Evolutionary conservation across 1,140 invertebrate genomes (phyloP).

Genomic region (Anagrus nilaparvatae): DNA sequence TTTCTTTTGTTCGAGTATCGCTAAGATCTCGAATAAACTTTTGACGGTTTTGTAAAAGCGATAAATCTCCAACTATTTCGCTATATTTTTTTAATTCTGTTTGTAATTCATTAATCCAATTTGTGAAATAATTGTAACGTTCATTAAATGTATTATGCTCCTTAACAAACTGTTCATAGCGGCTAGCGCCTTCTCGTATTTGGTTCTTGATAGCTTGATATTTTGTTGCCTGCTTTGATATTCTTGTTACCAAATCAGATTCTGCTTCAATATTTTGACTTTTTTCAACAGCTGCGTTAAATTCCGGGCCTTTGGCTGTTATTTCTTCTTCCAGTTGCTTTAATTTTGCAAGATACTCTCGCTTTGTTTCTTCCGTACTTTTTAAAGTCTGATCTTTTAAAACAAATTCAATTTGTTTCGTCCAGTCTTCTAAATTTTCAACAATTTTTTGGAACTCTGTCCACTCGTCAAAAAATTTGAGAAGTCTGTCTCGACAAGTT

Average conservation of each 20-base stretch:
- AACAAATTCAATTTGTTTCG: slow-evolving; percentile 71
- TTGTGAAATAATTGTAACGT: slow-evolving; percentile 62
- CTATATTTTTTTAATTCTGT: slow-evolving; percentile 65
- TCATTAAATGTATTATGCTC: slow-evolving; percentile 78
- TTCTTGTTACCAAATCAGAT: slow-evolving; percentile 60
- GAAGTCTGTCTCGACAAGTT: slow-evolving; percentile 55
- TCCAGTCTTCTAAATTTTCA: slow-evolving; percentile 69
- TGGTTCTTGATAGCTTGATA: slow-evolving; percentile 79
- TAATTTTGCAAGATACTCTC: slow-evolving; percentile 68
- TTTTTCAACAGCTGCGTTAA: slow-evolving; percentile 59
- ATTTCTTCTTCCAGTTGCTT: slow-evolving; percentile 67
- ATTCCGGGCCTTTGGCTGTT: slow-evolving; percentile 54
- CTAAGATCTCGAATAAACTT: slow-evolving; percentile 71
- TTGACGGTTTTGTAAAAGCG: slow-evolving; percentile 74
- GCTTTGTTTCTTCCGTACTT: slow-evolving; percentile 73
- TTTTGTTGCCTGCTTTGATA: slow-evolving; percentile 69
- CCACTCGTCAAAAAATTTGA: slow-evolving; percentile 62
- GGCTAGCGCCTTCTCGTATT: slow-evolving; percentile 65
- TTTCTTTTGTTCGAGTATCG: slow-evolving; percentile 71
- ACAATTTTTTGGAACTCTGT: slow-evolving; percentile 69
- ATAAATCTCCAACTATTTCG: slow-evolving; percentile 79
- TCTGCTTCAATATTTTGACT: slow-evolving; percentile 66
- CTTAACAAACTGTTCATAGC: slow-evolving; percentile 73
- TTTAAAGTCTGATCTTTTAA: slow-evolving; percentile 85
- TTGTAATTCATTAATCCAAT: slow-evolving; percentile 62